These are phyloP conservation scores for Microcebus murinus DNA, from an alignment of 2,113 vertebrate genomes.

Conservation along the genomic window DNA sequence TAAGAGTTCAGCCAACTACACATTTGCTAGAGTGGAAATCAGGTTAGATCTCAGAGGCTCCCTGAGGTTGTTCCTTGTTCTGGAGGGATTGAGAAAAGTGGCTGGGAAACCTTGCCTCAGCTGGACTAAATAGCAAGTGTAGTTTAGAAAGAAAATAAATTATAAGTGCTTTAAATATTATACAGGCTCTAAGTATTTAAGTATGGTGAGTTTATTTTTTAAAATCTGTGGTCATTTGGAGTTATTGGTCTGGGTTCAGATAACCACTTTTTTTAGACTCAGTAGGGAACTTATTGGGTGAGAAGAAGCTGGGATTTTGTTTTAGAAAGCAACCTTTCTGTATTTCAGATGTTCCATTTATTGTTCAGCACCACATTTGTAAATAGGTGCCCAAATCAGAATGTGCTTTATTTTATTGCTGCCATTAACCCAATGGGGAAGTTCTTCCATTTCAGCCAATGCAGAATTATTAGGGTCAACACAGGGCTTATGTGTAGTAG, in stretches of 20 bases:
- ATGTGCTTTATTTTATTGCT: constrained; percentile 46
- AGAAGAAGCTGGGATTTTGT: neutral
- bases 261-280: neutral
- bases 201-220: neutral
- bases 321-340: neutral
- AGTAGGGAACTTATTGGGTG: neutral
- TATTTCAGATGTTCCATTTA: constrained; percentile 22
- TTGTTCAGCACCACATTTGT: constrained; percentile 12
- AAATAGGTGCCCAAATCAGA: constrained; percentile 31
- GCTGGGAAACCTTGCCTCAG: neutral
- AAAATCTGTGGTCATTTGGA: neutral
- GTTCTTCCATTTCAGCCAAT: neutral
- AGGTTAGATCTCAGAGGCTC: constrained; percentile 34
- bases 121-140: neutral
- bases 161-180: neutral
- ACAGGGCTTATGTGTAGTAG: neutral
- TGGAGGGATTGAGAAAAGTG: neutral
- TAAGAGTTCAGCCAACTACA: constrained; percentile 15
- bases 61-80: constrained; percentile 24
- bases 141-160: constrained; percentile 40
- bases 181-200: neutral
- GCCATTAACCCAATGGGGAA: constrained; percentile 44
- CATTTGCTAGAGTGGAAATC: constrained; percentile 7
- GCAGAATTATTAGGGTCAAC: constrained; percentile 4
- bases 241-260: neutral